phyloP scores from a whole-genome alignment of 2,888 invertebrate species.

The Nowickia ferox region DNA sequence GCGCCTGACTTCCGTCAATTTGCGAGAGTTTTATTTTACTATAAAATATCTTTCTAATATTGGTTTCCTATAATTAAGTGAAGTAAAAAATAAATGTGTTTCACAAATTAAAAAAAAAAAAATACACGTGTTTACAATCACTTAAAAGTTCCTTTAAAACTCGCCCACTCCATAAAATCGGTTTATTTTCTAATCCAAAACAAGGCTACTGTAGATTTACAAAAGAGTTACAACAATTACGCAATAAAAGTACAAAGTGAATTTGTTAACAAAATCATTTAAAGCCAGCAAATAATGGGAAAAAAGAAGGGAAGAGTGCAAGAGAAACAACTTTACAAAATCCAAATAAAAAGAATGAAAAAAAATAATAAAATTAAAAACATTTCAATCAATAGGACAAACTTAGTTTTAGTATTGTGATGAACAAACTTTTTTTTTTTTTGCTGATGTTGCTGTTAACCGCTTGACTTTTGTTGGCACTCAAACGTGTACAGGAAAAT shows the following conservation, averaged over 20 bases:
- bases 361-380: conserved; percentile 7
- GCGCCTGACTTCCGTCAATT: no score
- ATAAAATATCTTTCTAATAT: no score
- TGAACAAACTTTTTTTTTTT: not conserved
- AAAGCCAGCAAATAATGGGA: not conserved
- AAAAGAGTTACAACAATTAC: not conserved
- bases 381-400: conserved; percentile 42
- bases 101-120: no score
- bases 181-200: not conserved
- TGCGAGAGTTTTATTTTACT: no score
- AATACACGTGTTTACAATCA: no score
- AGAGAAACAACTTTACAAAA: no score
- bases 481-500: not conserved
- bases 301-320: not conserved
- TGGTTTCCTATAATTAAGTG: no score
- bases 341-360: not conserved
- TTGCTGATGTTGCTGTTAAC: conserved; percentile 35
- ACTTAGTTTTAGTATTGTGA: conserved; percentile 10
- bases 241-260: not conserved
- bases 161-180: not conserved
- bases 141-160: not conserved
- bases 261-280: conserved; percentile 26
- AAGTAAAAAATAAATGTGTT: no score
- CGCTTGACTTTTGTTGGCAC: conserved; percentile 53
- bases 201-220: not conserved